These are phyloP conservation scores for Clistopyga incitator DNA, from an alignment of 2,888 invertebrate genomes.

Conservation along the genomic window DNA sequence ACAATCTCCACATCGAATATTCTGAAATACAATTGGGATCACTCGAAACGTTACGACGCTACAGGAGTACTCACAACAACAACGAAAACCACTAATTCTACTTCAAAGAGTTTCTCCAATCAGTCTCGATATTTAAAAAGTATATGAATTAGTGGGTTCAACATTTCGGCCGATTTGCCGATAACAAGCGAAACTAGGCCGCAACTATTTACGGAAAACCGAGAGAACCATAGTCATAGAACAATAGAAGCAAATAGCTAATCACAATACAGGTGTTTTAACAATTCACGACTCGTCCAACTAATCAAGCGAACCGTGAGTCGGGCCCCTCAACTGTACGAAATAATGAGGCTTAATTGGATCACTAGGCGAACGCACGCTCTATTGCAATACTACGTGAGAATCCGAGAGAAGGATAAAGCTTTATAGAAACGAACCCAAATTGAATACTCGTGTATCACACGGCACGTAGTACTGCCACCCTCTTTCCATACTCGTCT, in stretches of 20 bases:
- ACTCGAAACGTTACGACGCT: too few relatives aligned
- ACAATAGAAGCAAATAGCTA: conserved; percentile 26
- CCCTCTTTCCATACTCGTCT: background rate
- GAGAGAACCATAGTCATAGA: background rate
- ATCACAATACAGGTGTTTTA: conserved; percentile 16
- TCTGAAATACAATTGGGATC: background rate
- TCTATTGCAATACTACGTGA: conserved; percentile 17
- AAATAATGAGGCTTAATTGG: conserved; percentile 37
- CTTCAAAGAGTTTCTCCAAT: background rate
- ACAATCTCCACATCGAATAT: background rate
- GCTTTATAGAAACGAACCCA: conserved; percentile 11
- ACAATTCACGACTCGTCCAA: conserved; percentile 26
- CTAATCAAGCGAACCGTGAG: conserved; percentile 26
- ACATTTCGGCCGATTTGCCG: background rate
- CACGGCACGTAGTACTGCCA: background rate
- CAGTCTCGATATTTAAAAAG: background rate
- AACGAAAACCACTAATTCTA: too few relatives aligned
- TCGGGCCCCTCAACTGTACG: conserved; percentile 12
- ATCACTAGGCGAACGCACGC: background rate
- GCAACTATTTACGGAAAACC: background rate
- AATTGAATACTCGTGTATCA: conserved; percentile 55
- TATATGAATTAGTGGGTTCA: background rate
- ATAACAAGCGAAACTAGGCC: background rate
- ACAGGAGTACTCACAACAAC: too few relatives aligned
- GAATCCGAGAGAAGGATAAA: conserved; percentile 1